phyloP scores from a whole-genome alignment of 2,113 vertebrate species.

The Uria aalge region DNA sequence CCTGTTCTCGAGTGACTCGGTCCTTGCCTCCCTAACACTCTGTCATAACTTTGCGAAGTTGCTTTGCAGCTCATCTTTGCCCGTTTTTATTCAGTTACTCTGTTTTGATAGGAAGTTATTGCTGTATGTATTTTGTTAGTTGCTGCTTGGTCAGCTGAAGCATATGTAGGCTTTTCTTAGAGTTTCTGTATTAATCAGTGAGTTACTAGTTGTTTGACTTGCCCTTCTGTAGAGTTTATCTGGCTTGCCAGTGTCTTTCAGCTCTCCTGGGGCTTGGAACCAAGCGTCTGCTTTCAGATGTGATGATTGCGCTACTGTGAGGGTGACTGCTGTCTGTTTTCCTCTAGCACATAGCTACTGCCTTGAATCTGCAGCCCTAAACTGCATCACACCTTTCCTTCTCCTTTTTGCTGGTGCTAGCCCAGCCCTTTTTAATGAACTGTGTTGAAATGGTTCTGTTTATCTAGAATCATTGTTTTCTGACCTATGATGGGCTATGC shows the following conservation, averaged over 20 bases:
- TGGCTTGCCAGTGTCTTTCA: background rate
- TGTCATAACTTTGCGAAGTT: background rate
- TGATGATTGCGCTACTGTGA: background rate
- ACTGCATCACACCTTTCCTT: background rate
- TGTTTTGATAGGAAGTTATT: background rate
- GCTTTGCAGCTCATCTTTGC: background rate
- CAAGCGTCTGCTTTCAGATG: background rate
- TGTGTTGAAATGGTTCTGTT: background rate
- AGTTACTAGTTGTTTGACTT: background rate
- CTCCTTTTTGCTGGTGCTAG: background rate
- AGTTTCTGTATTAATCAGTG: background rate
- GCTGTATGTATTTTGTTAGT: background rate
- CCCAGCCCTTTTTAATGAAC: background rate
- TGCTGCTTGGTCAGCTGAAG: background rate
- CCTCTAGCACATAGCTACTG: background rate
- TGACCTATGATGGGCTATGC: fast-evolving
- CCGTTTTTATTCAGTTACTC: background rate
- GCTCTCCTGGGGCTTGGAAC: background rate
- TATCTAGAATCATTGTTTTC: background rate
- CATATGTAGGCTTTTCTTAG: background rate
- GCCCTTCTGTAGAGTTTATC: background rate
- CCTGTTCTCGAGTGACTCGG: background rate
- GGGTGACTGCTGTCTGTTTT: background rate
- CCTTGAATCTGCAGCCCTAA: background rate
- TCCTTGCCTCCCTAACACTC: background rate